Conservation (phyloP, 2,113 vertebrate genomes). For the Callospermophilus lateralis region DNA sequence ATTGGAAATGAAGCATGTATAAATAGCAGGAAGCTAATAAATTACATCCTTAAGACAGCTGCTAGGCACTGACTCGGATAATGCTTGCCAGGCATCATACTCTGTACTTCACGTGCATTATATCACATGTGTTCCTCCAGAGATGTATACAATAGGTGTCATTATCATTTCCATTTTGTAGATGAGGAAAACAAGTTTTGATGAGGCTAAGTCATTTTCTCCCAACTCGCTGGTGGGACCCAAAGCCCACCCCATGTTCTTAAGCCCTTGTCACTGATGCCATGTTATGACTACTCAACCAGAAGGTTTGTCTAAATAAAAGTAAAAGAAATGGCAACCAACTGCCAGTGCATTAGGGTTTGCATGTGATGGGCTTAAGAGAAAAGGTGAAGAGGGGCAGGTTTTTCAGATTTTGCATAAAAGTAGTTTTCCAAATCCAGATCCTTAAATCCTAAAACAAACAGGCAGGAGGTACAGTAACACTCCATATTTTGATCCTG, state of each 20-base stretch:
- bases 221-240: background rate
- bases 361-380: background rate
- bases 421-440: conserved; percentile 4
- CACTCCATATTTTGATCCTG: background rate
- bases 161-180: background rate
- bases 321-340: background rate
- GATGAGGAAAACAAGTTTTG: background rate
- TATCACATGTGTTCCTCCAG: background rate
- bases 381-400: background rate
- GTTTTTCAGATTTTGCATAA: background rate
- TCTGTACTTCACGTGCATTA: background rate
- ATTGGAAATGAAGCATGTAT: background rate
- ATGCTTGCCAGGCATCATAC: background rate
- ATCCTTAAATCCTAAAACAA: background rate
- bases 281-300: background rate
- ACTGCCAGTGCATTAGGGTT: background rate
- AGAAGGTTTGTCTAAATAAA: background rate
- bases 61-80: background rate
- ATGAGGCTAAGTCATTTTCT: background rate
- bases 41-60: background rate
- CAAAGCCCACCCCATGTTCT: background rate
- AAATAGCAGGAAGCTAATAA: background rate
- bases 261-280: background rate
- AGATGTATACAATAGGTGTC: background rate
- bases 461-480: background rate